Base-by-base conservation (phyloP, 2,888 invertebrate genomes). In the Microdon myrmicae region DNA sequence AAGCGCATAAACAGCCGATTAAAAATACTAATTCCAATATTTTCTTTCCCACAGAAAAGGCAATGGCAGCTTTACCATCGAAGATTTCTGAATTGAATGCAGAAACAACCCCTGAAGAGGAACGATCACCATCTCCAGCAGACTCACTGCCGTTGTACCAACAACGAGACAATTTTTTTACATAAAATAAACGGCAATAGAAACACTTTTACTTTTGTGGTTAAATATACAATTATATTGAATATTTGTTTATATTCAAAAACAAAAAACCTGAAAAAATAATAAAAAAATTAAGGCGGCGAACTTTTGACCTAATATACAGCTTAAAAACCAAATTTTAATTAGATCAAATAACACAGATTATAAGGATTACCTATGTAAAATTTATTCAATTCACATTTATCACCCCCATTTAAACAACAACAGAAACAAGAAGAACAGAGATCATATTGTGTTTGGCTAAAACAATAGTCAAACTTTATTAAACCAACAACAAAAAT, bases 81-180 rank as follows among this genome's bases (percentile, higher is more conserved):
- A 83, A 85, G 70, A 78, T 83, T 56, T 76, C 82, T 55, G 81
- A 81, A 70, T 82, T 84, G 68, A 44, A 41, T 8, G 56, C 26
- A 39, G 13, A 47, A 20, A 32, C 55, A 25, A 48, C 59, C 28
- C 66, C 71, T 64, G 88, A 90, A 51, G 86, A 87, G 70, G 90
- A 89, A 48, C 89, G 90, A 23, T 73, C 75, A 49, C 74, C 74
- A 53, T 79, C 80, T 60, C 92, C 92, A 25, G 86, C 87, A 71
- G 88, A 89, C 47, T 87, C 90, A 75, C 83, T 92, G 76, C 92
- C 92, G 44, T 84, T 92, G 68, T 90, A 90, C 76, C 92, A 93
- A 79, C 92, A 92, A 80, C 85, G 92, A 75, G 91, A 92, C 75
- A 92, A 92, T 79, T 92, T 86, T 82, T 91, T 88, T 78, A 83